phyloP scores from a whole-genome alignment of 2,888 invertebrate species.

The Priocnemis perturbator region DNA sequence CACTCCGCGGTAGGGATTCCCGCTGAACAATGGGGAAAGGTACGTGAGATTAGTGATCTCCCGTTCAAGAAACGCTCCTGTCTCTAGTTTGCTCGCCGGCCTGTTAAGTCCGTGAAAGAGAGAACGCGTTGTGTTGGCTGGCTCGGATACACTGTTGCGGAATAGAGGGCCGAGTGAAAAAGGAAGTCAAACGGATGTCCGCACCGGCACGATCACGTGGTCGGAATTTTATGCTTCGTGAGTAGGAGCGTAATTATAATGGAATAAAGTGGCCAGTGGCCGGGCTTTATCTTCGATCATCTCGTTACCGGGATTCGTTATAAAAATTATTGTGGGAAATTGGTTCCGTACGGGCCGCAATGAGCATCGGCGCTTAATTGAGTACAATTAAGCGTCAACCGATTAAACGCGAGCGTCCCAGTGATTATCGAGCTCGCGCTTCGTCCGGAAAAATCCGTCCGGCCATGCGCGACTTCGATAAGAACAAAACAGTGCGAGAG shows the following conservation, averaged over 20 bases:
- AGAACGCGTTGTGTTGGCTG: too few species aligned
- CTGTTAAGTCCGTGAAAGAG: not conserved
- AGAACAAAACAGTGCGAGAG: too few species aligned
- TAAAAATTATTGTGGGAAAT: constrained; percentile 43
- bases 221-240: constrained; percentile 52
- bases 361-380: constrained; percentile 46
- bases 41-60: constrained; percentile 30
- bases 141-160: too few species aligned
- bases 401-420: not conserved
- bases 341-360: constrained; percentile 23
- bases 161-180: too few species aligned
- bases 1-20: too few species aligned
- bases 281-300: constrained; percentile 45
- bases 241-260: constrained; percentile 51
- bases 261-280: constrained; percentile 43
- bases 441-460: not conserved
- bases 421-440: not conserved
- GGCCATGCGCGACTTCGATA: not conserved
- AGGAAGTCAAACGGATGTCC: constrained; percentile 43
- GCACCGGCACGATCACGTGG: constrained; percentile 43
- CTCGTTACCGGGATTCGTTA: constrained; percentile 29
- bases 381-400: not conserved
- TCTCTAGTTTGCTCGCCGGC: constrained; percentile 22
- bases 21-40: constrained; percentile 4
- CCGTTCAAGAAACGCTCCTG: constrained; percentile 14